A percentile compares a stretch with the other conserved stretches of the same genome.
Evolutionary conservation across 2,888 invertebrate genomes (phyloP).

Genomic region (Venusia cambrica): DNA sequence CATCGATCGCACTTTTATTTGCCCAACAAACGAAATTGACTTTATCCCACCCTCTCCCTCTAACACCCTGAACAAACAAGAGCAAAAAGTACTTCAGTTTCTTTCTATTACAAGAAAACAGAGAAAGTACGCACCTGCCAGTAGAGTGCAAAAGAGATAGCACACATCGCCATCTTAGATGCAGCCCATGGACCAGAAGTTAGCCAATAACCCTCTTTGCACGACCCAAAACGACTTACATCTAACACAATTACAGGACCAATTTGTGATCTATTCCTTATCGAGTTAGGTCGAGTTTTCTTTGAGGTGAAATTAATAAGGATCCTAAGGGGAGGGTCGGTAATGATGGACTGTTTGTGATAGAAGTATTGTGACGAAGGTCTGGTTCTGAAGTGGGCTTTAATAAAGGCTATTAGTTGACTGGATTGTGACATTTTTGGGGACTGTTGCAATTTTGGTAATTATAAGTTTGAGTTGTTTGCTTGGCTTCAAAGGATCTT

Average conservation of each 20-base stretch:
- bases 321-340: conserved; percentile 59
- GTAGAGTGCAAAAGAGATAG: conserved; percentile 47
- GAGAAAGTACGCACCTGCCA: conserved; percentile 42
- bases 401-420: conserved; percentile 52
- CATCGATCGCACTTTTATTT: conserved; percentile 63
- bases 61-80: conserved; percentile 61
- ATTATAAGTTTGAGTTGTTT: conserved; percentile 20
- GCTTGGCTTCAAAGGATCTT: conserved; percentile 8
- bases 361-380: conserved; percentile 43
- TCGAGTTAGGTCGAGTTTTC: conserved; percentile 41
- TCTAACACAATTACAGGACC: conserved; percentile 39
- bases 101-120: conserved; percentile 68
- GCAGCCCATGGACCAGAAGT: conserved; percentile 76
- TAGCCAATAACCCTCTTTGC: conserved; percentile 69
- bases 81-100: conserved; percentile 59
- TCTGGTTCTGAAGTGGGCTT: conserved; percentile 56
- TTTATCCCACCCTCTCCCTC: conserved; percentile 50
- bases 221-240: conserved; percentile 46
- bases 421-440: conserved; percentile 40
- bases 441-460: conserved; percentile 22
- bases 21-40: conserved; percentile 65
- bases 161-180: conserved; percentile 74
- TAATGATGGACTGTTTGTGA: conserved; percentile 53
- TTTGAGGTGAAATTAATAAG: conserved; percentile 56
- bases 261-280: conserved; percentile 52